Conservation (phyloP, 2,113 vertebrate genomes). For the Athene noctua region DNA sequence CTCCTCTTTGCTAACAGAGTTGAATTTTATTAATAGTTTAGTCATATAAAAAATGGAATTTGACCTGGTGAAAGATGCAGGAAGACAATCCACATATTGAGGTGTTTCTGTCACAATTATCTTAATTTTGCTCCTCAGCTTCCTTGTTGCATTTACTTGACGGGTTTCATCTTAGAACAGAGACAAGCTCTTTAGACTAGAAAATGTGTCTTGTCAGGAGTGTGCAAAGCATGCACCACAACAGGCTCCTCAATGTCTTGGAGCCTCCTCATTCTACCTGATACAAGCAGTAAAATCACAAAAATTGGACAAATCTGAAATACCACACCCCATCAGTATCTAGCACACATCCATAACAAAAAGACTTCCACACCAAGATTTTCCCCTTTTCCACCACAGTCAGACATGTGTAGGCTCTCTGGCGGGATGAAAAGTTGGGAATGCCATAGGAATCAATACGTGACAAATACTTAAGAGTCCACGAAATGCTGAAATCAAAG, state of each 20-base stretch:
- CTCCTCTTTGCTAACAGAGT: background rate
- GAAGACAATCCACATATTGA: background rate
- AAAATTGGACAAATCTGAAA: background rate
- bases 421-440: background rate
- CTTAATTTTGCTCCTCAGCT: background rate
- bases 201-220: background rate
- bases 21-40: background rate
- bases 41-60: background rate
- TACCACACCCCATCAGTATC: background rate
- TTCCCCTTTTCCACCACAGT: background rate
- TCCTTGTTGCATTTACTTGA: background rate
- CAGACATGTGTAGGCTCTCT: background rate
- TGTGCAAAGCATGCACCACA: background rate
- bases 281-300: background rate
- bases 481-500: conserved; percentile 7
- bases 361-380: background rate
- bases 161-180: background rate
- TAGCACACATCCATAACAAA: background rate
- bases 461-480: background rate
- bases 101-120: background rate
- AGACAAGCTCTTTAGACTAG: background rate
- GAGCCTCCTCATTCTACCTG: background rate
- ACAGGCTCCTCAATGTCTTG: background rate
- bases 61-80: background rate
- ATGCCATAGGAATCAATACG: background rate